Conservation (phyloP, 2,113 vertebrate species). For the Motacilla alba region DNA sequence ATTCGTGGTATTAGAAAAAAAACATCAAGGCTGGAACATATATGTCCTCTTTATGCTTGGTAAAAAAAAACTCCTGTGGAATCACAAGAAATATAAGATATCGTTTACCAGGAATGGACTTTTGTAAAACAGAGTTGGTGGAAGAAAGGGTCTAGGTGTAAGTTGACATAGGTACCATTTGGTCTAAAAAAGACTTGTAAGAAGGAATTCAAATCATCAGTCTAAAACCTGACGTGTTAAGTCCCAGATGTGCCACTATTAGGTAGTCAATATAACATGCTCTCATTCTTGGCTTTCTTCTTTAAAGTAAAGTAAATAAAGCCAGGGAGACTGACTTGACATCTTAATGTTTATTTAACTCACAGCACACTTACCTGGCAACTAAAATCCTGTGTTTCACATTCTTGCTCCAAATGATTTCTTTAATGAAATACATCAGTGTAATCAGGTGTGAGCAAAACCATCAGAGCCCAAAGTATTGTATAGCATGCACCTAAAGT, state of each 20-base stretch:
- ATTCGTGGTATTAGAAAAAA: neutral
- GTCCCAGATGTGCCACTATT: neutral
- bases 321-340: neutral
- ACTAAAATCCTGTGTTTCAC: neutral
- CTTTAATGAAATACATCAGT: neutral
- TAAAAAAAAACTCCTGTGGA: neutral
- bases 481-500: neutral
- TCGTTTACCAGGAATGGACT: neutral
- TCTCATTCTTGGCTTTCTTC: neutral
- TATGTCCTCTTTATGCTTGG: neutral
- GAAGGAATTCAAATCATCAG: neutral
- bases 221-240: neutral
- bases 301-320: neutral
- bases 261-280: neutral
- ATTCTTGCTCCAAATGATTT: neutral
- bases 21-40: neutral
- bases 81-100: neutral
- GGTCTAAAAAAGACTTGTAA: neutral
- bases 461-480: neutral
- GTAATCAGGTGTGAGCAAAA: neutral
- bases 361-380: neutral
- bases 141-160: neutral
- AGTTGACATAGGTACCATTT: neutral
- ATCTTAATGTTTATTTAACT: neutral
- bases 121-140: neutral